phyloP scores from a whole-genome alignment of 2,113 vertebrate species.

The Asarcornis scutulata region DNA sequence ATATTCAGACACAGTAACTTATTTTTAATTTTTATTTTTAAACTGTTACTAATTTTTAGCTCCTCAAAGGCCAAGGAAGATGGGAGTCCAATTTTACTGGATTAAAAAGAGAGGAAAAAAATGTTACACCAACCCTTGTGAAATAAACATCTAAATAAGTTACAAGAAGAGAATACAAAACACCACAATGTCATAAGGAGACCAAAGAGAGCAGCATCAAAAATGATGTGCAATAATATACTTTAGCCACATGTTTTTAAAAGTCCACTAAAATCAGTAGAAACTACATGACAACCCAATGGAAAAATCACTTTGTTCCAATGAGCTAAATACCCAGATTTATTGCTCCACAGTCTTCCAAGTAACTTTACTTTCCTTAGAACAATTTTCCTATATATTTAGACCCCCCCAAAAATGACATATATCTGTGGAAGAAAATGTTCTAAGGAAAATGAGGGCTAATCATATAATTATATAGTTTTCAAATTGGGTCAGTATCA shows the following conservation, averaged over 20 bases:
- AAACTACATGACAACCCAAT: neutral
- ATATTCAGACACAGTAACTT: neutral
- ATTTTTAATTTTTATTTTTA: neutral
- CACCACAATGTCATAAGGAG: neutral
- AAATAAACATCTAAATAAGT: neutral
- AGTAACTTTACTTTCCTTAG: neutral
- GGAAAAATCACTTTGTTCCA: neutral
- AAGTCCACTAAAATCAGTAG: neutral
- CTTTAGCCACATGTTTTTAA: neutral
- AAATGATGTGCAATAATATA: neutral
- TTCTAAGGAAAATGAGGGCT: neutral
- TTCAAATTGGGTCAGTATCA: neutral
- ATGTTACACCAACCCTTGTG: neutral
- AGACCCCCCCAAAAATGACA: accelerated
- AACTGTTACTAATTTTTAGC: neutral
- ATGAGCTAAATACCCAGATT: neutral
- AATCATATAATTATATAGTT: neutral
- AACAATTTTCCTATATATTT: neutral
- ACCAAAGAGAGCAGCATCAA: neutral
- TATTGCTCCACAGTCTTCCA: neutral
- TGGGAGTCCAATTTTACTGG: neutral
- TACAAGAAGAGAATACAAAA: neutral
- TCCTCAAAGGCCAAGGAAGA: neutral
- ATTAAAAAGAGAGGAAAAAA: neutral
- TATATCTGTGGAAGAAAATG: neutral